Evolutionary conservation across 2,113 vertebrate species (phyloP), one percentile per base, ranked within the genome.

Genomic region (Ameiurus melas): DNA sequence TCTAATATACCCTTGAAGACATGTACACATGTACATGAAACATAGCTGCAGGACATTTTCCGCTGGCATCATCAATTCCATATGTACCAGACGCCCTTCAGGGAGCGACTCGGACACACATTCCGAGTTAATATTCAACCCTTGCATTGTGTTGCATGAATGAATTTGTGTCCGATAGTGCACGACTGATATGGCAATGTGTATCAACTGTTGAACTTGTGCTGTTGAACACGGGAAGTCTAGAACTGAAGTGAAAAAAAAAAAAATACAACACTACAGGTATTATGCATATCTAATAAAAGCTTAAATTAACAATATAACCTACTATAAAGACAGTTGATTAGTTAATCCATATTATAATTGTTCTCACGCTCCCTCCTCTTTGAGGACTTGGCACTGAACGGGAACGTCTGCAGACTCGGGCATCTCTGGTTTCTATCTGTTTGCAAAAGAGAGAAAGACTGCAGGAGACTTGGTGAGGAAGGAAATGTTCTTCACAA

Each of bases 311-410:
- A n/a, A n/a, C n/a, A n/a, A n/a, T n/a, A n/a, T n/a, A n/a, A n/a
- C n/a, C n/a, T n/a, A n/a, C n/a, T n/a, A n/a, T n/a, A n/a, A n/a
- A n/a, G n/a, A n/a, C n/a, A n/a, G n/a, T n/a, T n/a, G n/a, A n/a
- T n/a, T n/a, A n/a, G n/a, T n/a, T 79, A 70, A 30, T 83, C 68
- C 33, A 33, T 51, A 55, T 30, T 2, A 14, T 87, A 75, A 33
- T 64, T 19, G 51, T 30, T 84, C 90, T 91, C 77, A 91, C 90
- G 90, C 89, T 87, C 87, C 83, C 43, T 91, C 87, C 5, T 89
- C 87, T 83, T 91, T 91, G 20, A 83, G 64, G 22, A 84, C 86
- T 30, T 81, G 84, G 64, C 90, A 91, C 77, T 90, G 85, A 73
- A 55, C 87, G 70, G 90, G 90, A 85, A 86, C 58, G 22, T 90